Evolutionary conservation across 2,888 invertebrate genomes (phyloP).

Genomic region (Apamea epomidion): DNA sequence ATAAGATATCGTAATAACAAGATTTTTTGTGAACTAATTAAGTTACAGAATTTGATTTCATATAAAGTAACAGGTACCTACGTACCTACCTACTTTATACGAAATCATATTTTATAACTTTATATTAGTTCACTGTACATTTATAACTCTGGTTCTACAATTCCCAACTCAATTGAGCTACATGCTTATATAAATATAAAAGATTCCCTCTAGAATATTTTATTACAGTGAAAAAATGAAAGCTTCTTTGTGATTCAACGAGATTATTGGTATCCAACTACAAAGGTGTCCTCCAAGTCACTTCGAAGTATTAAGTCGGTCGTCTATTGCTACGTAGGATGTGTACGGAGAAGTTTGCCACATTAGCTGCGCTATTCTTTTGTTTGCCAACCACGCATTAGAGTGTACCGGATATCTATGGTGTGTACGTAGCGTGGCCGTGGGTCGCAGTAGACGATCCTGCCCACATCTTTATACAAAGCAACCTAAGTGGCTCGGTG

Average conservation of each 20-base stretch:
- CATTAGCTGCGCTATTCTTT: neutral
- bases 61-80: neutral
- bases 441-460: neutral
- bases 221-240: conserved; percentile 5
- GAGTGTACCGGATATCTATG: no score
- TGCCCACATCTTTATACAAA: neutral
- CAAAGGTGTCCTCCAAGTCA: neutral
- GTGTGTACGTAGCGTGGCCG: no score
- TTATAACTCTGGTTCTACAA: conserved; percentile 19
- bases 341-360: neutral
- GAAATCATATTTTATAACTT: conserved; percentile 4
- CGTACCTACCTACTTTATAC: neutral
- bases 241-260: conserved; percentile 15
- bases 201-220: conserved; percentile 10
- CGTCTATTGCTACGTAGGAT: neutral
- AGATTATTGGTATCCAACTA: conserved; percentile 12
- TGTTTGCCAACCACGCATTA: neutral
- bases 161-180: conserved; percentile 28
- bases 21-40: neutral
- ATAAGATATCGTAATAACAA: no score
- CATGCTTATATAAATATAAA: conserved; percentile 16
- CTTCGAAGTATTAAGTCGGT: conserved; percentile 6
- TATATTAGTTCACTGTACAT: conserved; percentile 13
- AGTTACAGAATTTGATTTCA: neutral
- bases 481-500: neutral